Evolutionary conservation across 2,888 invertebrate species (phyloP), one percentile per base, ranked within the genome.

Genomic region (Drymonia ruficornis): DNA sequence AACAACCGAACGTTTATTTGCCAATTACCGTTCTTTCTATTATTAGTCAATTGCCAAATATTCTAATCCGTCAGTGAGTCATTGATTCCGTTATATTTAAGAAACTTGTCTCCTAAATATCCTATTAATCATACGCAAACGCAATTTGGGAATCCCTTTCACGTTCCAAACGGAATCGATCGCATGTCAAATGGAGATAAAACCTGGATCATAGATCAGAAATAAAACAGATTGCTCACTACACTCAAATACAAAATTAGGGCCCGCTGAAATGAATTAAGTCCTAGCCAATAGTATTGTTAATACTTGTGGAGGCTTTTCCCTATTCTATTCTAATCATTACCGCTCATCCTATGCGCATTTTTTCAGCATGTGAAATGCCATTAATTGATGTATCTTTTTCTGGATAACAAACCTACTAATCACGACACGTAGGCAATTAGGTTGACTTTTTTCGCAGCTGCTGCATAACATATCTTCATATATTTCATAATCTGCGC

Each of bases 111-210:
- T 16, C 40, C n/a, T 11, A 40, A 16, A 16, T 40, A 12, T 40
- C n/a, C 3, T 5, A 40, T 40, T 40, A 40, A 16, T 40, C 40
- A 43, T 19, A 19, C 12, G 9, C 13, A 40, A 16, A 23, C 23
- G n/a, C 18, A 43, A 16, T 43, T 12, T 43, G 63, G 67, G 59
- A 67, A 59, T 51, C 47, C 67, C 59, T 63, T 51, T 55, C 55
- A 19, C 43, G 43, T 43, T 6, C 11, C 18, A 23, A 19, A 19
- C 12, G 19, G 19, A 19, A 43, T 43, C 23, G 12, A 13, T 43
- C 12, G 43, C 19, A 19, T 43, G 19, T 19, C 43, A 19, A 11
- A 19, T 13, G 6, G 5, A 19, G 19, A 43, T 43, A 43, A 43
- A 8, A 40, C 19, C 4, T 43, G 13, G 19, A 19, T 13, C 43